A percentile compares a stretch with the other conserved stretches of the same genome.
Evolutionary conservation across 1,140 invertebrate species (phyloP).

Genomic region (Meloidogyne floridensis): DNA sequence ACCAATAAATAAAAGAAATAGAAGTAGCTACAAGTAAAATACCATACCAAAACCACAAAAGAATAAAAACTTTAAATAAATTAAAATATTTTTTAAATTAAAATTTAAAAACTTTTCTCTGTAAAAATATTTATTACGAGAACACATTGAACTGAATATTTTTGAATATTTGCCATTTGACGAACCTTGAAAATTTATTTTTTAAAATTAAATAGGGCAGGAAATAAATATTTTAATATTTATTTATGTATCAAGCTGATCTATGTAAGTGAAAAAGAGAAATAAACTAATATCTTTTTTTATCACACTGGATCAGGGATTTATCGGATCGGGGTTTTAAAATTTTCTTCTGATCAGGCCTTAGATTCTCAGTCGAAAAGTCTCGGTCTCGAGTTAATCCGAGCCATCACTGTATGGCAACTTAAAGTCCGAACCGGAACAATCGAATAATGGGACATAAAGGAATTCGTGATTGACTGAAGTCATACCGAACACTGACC

Average conservation of each 20-base stretch:
- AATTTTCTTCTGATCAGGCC: not conserved
- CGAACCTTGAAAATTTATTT: conserved; percentile 48
- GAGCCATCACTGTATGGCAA: too few relatives aligned
- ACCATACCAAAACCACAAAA: conserved; percentile 71
- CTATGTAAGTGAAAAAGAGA: too few relatives aligned
- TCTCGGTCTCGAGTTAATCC: too few relatives aligned
- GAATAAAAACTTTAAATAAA: conserved; percentile 68
- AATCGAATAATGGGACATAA: too few relatives aligned
- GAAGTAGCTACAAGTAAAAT: conserved; percentile 67
- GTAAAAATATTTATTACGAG: conserved; percentile 70
- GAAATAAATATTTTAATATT: too few relatives aligned
- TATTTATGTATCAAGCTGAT: too few relatives aligned
- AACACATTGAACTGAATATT: conserved; percentile 65
- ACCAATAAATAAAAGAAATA: conserved; percentile 63
- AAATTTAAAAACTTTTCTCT: conserved; percentile 66
- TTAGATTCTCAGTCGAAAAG: too few relatives aligned
- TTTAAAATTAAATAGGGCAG: conserved; percentile 3
- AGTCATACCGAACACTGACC: too few relatives aligned
- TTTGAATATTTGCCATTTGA: conserved; percentile 66
- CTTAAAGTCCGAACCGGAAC: too few relatives aligned
- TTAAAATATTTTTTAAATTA: conserved; percentile 58
- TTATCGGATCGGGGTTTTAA: not conserved
- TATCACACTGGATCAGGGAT: too few relatives aligned
- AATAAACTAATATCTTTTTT: too few relatives aligned
- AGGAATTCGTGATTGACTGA: too few relatives aligned